Base-by-base conservation (phyloP, 2,888 invertebrate genomes). In the Drosophila nigritarsus region DNA sequence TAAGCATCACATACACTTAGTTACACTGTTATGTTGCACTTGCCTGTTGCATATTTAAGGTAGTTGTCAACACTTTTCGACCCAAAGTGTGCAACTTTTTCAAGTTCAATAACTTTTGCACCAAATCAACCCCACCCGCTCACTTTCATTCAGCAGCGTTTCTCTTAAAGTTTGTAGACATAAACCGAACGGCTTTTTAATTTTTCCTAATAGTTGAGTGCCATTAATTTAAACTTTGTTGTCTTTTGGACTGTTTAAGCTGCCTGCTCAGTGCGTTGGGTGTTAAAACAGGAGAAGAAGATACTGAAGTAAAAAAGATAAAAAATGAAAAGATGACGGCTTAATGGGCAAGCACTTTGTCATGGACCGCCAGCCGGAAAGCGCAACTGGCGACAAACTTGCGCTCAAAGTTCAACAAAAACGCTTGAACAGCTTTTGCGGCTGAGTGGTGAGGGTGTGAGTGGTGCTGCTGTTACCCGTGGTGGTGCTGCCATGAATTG, bases 201-300 rank as follows among this genome's bases (percentile, higher is more conserved):
- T 90, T 90, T 87, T 90, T 78, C 73, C 83, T 87, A 87, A 87
- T 87, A 87, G 90, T 90, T 86, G 83, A 87, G 83, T 83, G 89
- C 83, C 87, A 87, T 90, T 90, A 88, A 90, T 87, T 87, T 87
- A 82, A 87, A 90, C 90, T 87, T 87, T 86, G 78, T 80, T 80
- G 80, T 78, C 75, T 80, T 78, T 76, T 70, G 70, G 81, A 70
- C 69, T 58, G 66, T 60, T 78, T 45, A 42, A 68, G 34, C 42
- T 15, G 20, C 55, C 40, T 11, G 18, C 36, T 24, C 13, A 8
- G 30, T 49, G 8, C 18, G 18, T n/a, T 54, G 68, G 53, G 48
- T 60, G 68, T 75, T 78, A 73, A 81, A 66, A 54, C 36, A n/a
- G 20, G 40, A 29, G 32, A 49, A 36, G 48, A 36, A 32, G 29